phyloP scores from a whole-genome alignment of 2,888 invertebrate species.

The Merodon equestris region DNA sequence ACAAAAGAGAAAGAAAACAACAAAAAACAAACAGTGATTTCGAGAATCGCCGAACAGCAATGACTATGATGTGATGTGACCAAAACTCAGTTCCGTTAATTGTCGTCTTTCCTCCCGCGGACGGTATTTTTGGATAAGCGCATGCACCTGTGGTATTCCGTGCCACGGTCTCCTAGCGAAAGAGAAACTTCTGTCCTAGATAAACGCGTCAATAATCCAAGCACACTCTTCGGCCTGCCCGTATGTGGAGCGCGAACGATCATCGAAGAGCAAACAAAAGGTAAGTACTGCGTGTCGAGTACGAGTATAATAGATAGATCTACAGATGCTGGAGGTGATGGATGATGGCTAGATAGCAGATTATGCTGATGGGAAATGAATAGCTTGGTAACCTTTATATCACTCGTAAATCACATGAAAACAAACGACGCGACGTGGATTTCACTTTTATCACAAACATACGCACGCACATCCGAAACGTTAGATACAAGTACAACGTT shows the following conservation, averaged over 20 bases:
- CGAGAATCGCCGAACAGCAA: slow-evolving; percentile 23
- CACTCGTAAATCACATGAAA: slow-evolving; percentile 55
- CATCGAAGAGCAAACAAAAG: not conserved
- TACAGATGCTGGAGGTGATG: slow-evolving; percentile 9
- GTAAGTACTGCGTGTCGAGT: not conserved
- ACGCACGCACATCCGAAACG: slow-evolving; percentile 19
- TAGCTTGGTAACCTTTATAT: slow-evolving; percentile 51
- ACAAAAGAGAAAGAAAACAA: slow-evolving; percentile 12
- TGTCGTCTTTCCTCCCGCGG: slow-evolving; percentile 31
- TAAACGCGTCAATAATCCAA: slow-evolving; percentile 39
- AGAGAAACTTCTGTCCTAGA: slow-evolving; percentile 65
- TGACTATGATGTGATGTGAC: slow-evolving; percentile 55
- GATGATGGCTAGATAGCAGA: slow-evolving; percentile 32
- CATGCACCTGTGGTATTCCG: slow-evolving; percentile 44
- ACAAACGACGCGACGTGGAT: slow-evolving; percentile 31
- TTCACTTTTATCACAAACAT: slow-evolving; percentile 62
- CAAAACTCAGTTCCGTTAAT: slow-evolving; percentile 55
- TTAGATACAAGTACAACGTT: slow-evolving; percentile 6
- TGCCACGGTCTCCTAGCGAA: slow-evolving; percentile 51
- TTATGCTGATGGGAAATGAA: slow-evolving; percentile 13
- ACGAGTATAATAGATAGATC: slow-evolving; percentile 1
- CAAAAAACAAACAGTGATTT: slow-evolving; percentile 33
- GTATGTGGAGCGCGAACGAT: no score
- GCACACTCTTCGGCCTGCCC: slow-evolving; percentile 12
- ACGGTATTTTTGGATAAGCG: slow-evolving; percentile 13